Evolutionary conservation across 2,888 invertebrate genomes (phyloP).

Genomic region (Sarcophaga subvicina): DNA sequence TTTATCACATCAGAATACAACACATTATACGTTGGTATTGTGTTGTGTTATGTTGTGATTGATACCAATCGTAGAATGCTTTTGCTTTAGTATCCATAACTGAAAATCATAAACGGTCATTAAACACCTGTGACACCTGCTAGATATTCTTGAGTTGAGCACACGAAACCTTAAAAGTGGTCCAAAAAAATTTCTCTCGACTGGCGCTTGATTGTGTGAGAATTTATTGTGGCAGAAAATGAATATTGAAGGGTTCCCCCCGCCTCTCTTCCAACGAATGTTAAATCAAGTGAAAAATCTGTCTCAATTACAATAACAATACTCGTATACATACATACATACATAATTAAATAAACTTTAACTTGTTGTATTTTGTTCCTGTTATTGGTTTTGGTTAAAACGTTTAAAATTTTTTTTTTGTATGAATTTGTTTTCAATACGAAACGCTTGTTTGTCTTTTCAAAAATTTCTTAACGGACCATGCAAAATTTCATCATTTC

Average conservation of each 20-base stretch:
- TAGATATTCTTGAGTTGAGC: constrained; percentile 15
- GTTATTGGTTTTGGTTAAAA: background rate
- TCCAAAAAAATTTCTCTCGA: background rate
- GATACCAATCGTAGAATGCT: background rate
- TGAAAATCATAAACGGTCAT: constrained; percentile 10
- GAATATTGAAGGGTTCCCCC: constrained; percentile 23
- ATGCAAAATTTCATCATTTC: constrained; percentile 35
- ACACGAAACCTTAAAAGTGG: constrained; percentile 63
- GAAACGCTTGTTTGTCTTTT: constrained; percentile 25
- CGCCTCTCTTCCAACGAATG: background rate
- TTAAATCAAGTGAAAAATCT: constrained; percentile 61
- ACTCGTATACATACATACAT: background rate
- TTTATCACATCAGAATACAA: no score
- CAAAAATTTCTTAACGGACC: constrained; percentile 43
- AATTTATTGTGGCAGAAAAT: constrained; percentile 57
- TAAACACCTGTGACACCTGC: constrained; percentile 63
- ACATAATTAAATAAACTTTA: background rate
- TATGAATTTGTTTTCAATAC: background rate
- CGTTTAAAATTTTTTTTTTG: background rate
- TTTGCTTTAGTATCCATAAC: background rate
- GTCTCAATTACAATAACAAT: constrained; percentile 61
- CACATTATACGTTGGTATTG: background rate
- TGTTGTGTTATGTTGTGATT: background rate
- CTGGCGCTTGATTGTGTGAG: constrained; percentile 29
- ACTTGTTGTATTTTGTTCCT: background rate